These are phyloP conservation scores for Varanus salvator DNA, from an alignment of 2,113 vertebrate species.

Conservation along the genomic window DNA sequence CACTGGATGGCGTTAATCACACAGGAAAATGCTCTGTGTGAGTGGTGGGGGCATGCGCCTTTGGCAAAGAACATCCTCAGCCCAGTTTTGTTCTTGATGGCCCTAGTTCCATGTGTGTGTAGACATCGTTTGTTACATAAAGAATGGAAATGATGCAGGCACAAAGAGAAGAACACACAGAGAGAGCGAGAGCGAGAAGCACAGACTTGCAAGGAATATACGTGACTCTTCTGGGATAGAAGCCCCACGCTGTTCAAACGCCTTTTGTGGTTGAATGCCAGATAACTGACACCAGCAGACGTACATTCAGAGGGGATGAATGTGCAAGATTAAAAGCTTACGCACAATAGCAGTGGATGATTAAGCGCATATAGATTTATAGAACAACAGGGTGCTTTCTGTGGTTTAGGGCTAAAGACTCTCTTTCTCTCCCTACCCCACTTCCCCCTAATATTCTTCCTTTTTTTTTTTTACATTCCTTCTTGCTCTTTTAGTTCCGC, in stretches of 20 bases:
- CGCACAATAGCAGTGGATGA: neutral
- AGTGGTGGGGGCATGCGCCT: neutral
- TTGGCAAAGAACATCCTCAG: neutral
- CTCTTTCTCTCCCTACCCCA: neutral
- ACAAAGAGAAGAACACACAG: neutral
- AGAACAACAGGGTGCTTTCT: conserved; percentile 20
- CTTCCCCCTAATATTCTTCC: neutral
- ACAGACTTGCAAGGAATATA: neutral
- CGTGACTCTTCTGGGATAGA: neutral
- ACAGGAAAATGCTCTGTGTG: neutral
- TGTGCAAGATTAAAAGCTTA: conserved; percentile 12
- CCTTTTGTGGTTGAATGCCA: neutral
- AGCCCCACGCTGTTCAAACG: neutral
- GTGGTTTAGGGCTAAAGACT: conserved; percentile 7
- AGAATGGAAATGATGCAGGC: rapidly evolving
- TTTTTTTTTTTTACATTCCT: neutral
- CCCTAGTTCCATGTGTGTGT: neutral
- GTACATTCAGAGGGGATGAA: neutral
- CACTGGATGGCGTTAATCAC: neutral
- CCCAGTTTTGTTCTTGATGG: neutral
- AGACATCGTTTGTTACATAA: neutral
- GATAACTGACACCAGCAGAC: neutral
- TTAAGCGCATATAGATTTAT: neutral
- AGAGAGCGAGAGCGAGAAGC: neutral
- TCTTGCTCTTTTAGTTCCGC: neutral